Percentiles rank a stretch among this genome's conserved stretches.
Conservation (phyloP, 2,888 invertebrate species). For the Eucera pruinosa region DNA sequence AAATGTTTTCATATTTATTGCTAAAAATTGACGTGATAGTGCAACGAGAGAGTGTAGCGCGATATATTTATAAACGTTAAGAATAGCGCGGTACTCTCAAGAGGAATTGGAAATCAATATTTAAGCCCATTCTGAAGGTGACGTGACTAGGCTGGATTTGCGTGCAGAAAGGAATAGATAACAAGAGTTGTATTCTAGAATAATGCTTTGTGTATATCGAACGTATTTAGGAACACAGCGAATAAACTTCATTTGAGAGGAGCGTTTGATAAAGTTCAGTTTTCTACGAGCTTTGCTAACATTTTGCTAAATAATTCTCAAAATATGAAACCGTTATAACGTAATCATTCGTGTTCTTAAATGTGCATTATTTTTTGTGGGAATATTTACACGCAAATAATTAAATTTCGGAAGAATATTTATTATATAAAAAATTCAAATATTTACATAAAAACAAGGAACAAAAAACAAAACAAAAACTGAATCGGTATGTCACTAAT, state of each 20-base stretch:
- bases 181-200: slow-evolving; percentile 61
- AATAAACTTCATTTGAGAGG: slow-evolving; percentile 28
- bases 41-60: slow-evolving; percentile 34
- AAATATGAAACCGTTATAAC: no score
- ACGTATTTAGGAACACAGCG: slow-evolving; percentile 46
- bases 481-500: no score
- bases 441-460: no score
- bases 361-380: no score
- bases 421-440: no score
- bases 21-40: slow-evolving; percentile 30
- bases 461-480: no score
- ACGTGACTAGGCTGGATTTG: slow-evolving; percentile 72
- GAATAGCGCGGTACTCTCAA: slow-evolving; percentile 64
- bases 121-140: slow-evolving; percentile 71
- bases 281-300: slow-evolving; percentile 2
- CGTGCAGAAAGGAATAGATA: slow-evolving; percentile 68
- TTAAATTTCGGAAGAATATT: no score
- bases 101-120: slow-evolving; percentile 74
- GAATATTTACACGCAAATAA: no score
- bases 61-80: slow-evolving; percentile 69
- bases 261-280: slow-evolving; percentile 12
- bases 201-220: slow-evolving; percentile 51
- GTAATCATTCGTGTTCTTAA: no score
- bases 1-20: slow-evolving; percentile 21
- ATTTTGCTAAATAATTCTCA: background rate